Conservation (phyloP, 2,888 invertebrate species). For the Heliconius charithonia region DNA sequence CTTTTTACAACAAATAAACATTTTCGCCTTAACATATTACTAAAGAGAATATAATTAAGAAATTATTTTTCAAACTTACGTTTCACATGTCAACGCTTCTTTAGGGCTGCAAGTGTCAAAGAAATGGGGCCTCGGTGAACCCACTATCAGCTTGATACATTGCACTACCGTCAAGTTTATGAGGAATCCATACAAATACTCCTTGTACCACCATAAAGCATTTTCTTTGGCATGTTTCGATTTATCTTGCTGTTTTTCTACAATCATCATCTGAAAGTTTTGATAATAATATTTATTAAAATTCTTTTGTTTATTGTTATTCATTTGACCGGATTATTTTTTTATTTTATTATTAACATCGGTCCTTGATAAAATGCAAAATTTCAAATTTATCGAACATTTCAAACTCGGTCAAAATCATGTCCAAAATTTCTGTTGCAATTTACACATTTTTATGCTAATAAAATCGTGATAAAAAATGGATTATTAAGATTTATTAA, state of each 20-base stretch:
- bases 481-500: too few relatives aligned
- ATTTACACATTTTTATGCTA: too few relatives aligned
- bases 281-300: slow-evolving; percentile 45
- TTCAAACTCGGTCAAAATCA: too few relatives aligned
- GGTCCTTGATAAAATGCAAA: too few relatives aligned
- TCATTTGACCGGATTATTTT: too few relatives aligned
- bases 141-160: slow-evolving; percentile 85
- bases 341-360: too few relatives aligned
- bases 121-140: slow-evolving; percentile 90
- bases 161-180: slow-evolving; percentile 84
- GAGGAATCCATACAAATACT: slow-evolving; percentile 85
- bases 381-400: too few relatives aligned
- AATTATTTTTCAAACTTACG: slow-evolving; percentile 53
- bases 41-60: neutral
- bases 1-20: neutral
- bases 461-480: too few relatives aligned
- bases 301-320: too few relatives aligned
- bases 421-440: too few relatives aligned
- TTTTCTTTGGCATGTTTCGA: slow-evolving; percentile 58
- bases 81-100: slow-evolving; percentile 84
- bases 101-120: slow-evolving; percentile 88
- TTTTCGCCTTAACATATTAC: neutral
- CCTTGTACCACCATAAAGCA: slow-evolving; percentile 82
- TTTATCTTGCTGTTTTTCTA: slow-evolving; percentile 64
- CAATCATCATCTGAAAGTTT: slow-evolving; percentile 65